Conservation (phyloP, 1,140 invertebrate genomes). For the Cheumatopsyche charites region DNA sequence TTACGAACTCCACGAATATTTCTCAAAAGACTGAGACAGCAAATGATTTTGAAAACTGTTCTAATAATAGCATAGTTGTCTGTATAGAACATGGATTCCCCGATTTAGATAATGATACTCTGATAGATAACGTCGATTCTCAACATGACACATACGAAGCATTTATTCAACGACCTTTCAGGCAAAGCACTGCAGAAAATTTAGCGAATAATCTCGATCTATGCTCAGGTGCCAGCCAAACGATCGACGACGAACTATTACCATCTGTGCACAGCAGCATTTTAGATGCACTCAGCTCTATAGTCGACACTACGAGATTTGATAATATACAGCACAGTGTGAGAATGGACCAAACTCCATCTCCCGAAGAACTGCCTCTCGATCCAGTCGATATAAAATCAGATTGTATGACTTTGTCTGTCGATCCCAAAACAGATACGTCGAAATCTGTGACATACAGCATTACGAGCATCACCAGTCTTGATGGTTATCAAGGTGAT, state of each 20-base stretch:
- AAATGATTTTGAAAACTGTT: constrained; percentile 7
- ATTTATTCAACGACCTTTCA: constrained; percentile 43
- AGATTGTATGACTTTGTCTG: constrained; percentile 56
- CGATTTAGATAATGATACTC: not conserved
- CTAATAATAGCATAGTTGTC: constrained; percentile 14
- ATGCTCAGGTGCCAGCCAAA: constrained; percentile 35
- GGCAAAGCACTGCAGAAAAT: constrained; percentile 42
- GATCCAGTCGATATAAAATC: constrained; percentile 68
- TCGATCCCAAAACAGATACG: constrained; percentile 63
- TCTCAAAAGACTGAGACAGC: constrained; percentile 18
- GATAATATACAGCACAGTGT: constrained; percentile 54
- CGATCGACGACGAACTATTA: constrained; percentile 58
- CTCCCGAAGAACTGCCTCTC: constrained; percentile 79
- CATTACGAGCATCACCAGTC: constrained; percentile 82
- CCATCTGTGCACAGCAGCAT: constrained; percentile 62
- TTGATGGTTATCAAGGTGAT: constrained; percentile 87
- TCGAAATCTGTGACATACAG: constrained; percentile 72
- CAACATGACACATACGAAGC: constrained; percentile 35
- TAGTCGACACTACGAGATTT: constrained; percentile 59
- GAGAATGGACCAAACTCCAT: constrained; percentile 77
- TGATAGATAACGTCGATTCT: not conserved
- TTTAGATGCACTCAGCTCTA: constrained; percentile 60
- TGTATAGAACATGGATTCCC: not conserved
- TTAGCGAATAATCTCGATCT: constrained; percentile 47
- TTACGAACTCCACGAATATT: constrained; percentile 15